Percentiles rank a stretch among this genome's conserved stretches.
Evolutionary conservation across 1,140 invertebrate species (phyloP).

Genomic region (Diorhabda sublineata): DNA sequence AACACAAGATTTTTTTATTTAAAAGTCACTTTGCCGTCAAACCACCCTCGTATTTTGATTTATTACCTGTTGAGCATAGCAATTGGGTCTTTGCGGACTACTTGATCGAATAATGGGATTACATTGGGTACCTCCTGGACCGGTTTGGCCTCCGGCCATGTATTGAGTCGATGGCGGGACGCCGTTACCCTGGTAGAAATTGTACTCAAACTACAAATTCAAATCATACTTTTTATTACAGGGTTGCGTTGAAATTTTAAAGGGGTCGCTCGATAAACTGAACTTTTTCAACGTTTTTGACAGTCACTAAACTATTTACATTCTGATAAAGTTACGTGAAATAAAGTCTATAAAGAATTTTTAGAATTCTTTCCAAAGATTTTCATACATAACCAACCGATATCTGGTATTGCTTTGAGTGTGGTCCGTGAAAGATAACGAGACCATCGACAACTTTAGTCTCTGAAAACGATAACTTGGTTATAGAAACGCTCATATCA

Average conservation of each 20-base stretch:
- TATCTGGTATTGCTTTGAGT: neutral
- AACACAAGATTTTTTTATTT: no score
- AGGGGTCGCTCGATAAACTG: no score
- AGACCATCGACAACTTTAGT: no score
- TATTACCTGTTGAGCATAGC: conserved; percentile 30
- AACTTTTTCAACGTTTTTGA: no score
- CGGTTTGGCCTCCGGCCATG: conserved; percentile 33
- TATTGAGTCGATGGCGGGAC: conserved; percentile 32
- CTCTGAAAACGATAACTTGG: no score
- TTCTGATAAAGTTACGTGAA: no score
- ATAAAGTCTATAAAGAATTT: no score
- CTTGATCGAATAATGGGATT: conserved; percentile 30
- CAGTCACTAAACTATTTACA: no score
- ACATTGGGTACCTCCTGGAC: conserved; percentile 23
- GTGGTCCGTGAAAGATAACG: no score
- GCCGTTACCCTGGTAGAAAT: conserved; percentile 39
- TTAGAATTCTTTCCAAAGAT: neutral
- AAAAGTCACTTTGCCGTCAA: conserved; percentile 18
- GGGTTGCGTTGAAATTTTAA: no score
- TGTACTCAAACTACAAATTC: conserved; percentile 42
- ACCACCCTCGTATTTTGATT: neutral
- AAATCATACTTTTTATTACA: no score
- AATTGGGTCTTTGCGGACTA: conserved; percentile 36
- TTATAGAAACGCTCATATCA: no score
- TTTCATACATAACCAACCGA: neutral